Conservation (phyloP, 2,888 invertebrate species). For the Helleia helle region DNA sequence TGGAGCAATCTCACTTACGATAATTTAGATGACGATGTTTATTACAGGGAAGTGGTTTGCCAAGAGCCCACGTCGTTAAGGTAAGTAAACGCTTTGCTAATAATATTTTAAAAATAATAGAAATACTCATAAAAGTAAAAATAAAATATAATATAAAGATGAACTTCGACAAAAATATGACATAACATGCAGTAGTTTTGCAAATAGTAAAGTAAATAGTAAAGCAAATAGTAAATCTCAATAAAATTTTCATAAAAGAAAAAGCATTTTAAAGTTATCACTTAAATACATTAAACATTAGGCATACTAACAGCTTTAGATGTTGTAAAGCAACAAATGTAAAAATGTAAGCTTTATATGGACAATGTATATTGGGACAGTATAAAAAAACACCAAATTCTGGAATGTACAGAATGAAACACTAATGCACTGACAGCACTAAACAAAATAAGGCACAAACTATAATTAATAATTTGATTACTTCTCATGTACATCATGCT, state of each 20-base stretch:
- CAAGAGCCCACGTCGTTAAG: slow-evolving; percentile 58
- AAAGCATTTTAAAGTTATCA: no score
- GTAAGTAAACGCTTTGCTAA: slow-evolving; percentile 46
- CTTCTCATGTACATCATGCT: no score
- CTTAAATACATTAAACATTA: no score
- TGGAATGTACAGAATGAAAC: background rate
- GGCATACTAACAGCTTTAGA: slow-evolving; percentile 26
- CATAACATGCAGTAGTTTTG: no score
- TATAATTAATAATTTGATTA: no score
- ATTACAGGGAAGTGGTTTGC: slow-evolving; percentile 66
- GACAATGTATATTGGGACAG: slow-evolving; percentile 19
- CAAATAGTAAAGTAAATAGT: no score
- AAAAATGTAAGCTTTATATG: background rate
- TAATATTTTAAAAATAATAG: no score
- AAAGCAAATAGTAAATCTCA: no score
- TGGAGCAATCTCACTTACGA: slow-evolving; percentile 13
- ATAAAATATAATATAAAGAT: background rate
- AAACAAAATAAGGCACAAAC: background rate
- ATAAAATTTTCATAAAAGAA: no score
- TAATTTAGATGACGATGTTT: slow-evolving; percentile 35
- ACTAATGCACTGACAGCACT: background rate
- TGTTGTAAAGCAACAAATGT: slow-evolving; percentile 24
- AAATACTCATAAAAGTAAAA: background rate
- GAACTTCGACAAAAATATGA: background rate
- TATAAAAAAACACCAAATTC: slow-evolving; percentile 12